Conservation (phyloP, 2,888 invertebrate species). For the Agrochola circellaris region DNA sequence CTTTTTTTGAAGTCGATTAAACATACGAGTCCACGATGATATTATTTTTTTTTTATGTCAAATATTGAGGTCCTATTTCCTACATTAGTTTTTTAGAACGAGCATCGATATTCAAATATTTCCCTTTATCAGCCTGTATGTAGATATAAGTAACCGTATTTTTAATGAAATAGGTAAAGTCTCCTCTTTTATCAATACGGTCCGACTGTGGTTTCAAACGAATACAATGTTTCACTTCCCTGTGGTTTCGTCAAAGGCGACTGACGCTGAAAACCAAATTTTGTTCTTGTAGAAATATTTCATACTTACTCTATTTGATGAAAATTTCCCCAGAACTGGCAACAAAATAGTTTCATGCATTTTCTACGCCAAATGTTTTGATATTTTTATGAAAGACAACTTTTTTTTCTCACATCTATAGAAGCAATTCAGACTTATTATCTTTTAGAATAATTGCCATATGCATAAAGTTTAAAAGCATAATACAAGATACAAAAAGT, state of each 20-base stretch:
- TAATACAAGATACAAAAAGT: neutral
- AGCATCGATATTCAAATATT: neutral
- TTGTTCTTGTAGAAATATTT: slow-evolving; percentile 12
- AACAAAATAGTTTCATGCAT: slow-evolving; percentile 6
- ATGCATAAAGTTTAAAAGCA: neutral
- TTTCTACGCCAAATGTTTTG: neutral
- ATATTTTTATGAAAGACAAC: neutral
- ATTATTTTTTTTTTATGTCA: too few species aligned
- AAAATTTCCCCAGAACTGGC: too few species aligned
- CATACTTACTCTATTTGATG: too few species aligned
- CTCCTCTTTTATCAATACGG: neutral
- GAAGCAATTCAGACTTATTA: neutral
- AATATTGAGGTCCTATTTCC: neutral
- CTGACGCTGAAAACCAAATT: neutral
- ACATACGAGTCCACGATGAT: neutral
- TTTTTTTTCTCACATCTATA: neutral
- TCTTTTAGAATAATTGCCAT: neutral
- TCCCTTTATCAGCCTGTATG: neutral
- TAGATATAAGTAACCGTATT: neutral
- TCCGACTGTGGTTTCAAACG: neutral
- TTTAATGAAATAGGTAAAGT: neutral
- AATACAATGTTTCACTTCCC: neutral
- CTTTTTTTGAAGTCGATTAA: too few species aligned
- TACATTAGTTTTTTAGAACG: too few species aligned
- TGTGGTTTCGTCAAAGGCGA: neutral